Evolutionary conservation across 2,113 vertebrate genomes (phyloP).

Genomic region (Elaphurus davidianus): DNA sequence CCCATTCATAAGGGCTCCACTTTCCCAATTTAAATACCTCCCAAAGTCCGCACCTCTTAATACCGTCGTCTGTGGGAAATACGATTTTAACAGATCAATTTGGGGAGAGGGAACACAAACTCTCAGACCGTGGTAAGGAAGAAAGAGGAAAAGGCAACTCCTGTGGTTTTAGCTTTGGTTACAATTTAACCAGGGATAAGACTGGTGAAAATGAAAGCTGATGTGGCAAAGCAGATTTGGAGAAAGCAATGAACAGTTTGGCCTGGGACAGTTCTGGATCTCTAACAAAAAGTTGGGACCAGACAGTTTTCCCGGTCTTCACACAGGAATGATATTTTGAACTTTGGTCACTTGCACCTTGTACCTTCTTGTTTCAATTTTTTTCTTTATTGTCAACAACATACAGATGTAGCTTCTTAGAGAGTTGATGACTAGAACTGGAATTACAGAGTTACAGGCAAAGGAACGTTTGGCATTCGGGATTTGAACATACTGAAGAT

Average conservation of each 20-base stretch:
- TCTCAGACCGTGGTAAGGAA: background rate
- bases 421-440: background rate
- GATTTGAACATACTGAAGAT: background rate
- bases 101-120: no score
- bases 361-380: background rate
- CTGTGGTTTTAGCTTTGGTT: background rate
- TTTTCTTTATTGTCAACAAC: background rate
- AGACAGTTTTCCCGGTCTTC: rapidly evolving
- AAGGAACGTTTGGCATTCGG: background rate
- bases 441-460: background rate
- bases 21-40: background rate
- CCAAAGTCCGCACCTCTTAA: background rate
- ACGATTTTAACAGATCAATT: background rate
- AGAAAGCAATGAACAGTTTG: background rate
- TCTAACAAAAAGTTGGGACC: background rate
- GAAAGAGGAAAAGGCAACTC: background rate
- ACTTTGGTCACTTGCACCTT: background rate
- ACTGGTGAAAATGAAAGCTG: background rate
- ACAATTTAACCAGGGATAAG: background rate
- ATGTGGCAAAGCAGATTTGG: background rate
- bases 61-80: background rate
- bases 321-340: background rate
- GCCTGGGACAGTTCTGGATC: background rate
- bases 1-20: background rate
- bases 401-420: background rate